Percentiles rank a stretch among this genome's conserved stretches.
Conservation (phyloP, 2,888 invertebrate species). For the Aspidapion aeneum region DNA sequence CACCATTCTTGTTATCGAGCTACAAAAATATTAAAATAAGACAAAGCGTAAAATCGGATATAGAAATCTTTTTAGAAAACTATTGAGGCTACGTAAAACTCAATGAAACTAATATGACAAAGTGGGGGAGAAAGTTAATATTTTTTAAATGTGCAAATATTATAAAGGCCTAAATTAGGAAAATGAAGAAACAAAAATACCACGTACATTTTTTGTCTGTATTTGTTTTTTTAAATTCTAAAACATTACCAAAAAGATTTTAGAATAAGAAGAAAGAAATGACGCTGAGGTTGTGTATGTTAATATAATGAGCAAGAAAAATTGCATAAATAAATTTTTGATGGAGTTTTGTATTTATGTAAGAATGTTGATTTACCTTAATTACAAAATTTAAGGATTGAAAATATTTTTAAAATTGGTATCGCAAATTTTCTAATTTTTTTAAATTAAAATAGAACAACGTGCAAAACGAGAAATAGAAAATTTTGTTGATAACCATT, state of each 20-base stretch:
- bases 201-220: too few relatives aligned
- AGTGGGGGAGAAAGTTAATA: constrained; percentile 68
- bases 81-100: constrained; percentile 52
- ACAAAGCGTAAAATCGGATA: constrained; percentile 57
- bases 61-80: constrained; percentile 54
- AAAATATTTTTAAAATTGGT: too few relatives aligned
- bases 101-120: constrained; percentile 56
- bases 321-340: constrained; percentile 56
- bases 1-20: constrained; percentile 67
- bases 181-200: too few relatives aligned
- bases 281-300: constrained; percentile 4
- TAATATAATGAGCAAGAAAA: constrained; percentile 49
- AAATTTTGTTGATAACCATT: constrained; percentile 48
- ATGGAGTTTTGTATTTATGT: constrained; percentile 76
- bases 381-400: too few relatives aligned
- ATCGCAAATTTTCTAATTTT: constrained; percentile 51
- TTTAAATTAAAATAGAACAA: constrained; percentile 59
- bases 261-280: too few relatives aligned
- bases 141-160: constrained; percentile 55
- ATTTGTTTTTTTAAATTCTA: too few relatives aligned
- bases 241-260: too few relatives aligned
- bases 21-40: constrained; percentile 65
- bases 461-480: constrained; percentile 63
- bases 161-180: too few relatives aligned
- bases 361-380: constrained; percentile 89